Conservation (phyloP, 2,888 invertebrate genomes). For the Heliconius cydno region DNA sequence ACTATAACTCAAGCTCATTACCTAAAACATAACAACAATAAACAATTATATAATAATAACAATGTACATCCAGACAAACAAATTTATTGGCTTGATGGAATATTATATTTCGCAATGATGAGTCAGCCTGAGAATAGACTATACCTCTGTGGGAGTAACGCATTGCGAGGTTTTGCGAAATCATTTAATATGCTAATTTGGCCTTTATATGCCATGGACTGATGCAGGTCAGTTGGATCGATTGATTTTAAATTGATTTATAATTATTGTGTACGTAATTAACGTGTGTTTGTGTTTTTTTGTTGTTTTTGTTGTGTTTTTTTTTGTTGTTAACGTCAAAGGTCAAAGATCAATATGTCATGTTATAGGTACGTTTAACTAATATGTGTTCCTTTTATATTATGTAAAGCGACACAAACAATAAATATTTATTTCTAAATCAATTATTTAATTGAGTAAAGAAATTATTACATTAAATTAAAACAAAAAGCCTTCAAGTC, state of each 20-base stretch:
- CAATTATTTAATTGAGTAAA: not conserved
- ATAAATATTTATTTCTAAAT: too few relatives aligned
- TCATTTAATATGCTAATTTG: slow-evolving; percentile 56
- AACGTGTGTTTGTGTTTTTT: not conserved
- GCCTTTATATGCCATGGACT: slow-evolving; percentile 52
- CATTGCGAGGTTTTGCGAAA: slow-evolving; percentile 53
- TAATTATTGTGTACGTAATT: not conserved
- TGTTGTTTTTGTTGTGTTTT: not conserved
- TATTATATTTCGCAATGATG: slow-evolving; percentile 52
- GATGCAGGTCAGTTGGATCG: slow-evolving; percentile 44
- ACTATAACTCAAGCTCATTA: slow-evolving; percentile 39
- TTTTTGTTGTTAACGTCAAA: not conserved
- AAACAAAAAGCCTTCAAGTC: not conserved
- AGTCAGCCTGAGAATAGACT: slow-evolving; percentile 50
- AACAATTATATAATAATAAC: slow-evolving; percentile 45
- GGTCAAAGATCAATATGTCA: too few relatives aligned
- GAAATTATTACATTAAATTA: not conserved
- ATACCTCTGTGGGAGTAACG: slow-evolving; percentile 51
- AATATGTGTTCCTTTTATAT: too few relatives aligned
- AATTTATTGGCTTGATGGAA: slow-evolving; percentile 47
- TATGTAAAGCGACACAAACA: too few relatives aligned
- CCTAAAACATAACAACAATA: slow-evolving; percentile 44
- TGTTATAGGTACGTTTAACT: too few relatives aligned
- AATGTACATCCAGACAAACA: slow-evolving; percentile 45
- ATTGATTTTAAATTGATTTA: slow-evolving; percentile 34